A percentile compares a stretch with the other conserved stretches of the same genome.
Evolutionary conservation across 2,888 invertebrate genomes (phyloP).

Genomic region (Rhimphoctona megacephalus): DNA sequence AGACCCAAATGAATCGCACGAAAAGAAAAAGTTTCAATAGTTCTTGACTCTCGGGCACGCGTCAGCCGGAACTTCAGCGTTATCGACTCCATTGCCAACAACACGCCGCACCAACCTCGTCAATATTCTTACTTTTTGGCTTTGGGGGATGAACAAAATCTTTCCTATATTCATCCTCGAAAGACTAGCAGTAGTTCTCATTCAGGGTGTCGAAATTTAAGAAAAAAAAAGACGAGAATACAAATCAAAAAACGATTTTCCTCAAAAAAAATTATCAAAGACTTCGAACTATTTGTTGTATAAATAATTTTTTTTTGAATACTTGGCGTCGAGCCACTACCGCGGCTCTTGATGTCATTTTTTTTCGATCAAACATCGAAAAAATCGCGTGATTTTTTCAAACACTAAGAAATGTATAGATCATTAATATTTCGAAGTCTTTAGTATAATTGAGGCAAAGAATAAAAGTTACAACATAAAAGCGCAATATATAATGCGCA

Average conservation of each 20-base stretch:
- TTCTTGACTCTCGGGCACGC: slow-evolving; percentile 52
- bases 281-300: neutral
- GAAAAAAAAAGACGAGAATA: neutral
- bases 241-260: neutral
- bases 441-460: neutral
- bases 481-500: neutral
- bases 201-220: neutral
- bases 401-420: neutral
- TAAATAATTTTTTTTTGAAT: too few species aligned
- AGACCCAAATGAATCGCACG: neutral
- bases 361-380: neutral
- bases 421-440: too few species aligned
- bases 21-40: slow-evolving; percentile 17
- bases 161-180: neutral
- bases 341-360: too few species aligned
- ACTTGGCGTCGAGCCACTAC: too few species aligned
- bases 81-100: slow-evolving; percentile 45
- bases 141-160: slow-evolving; percentile 19
- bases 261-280: neutral
- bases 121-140: slow-evolving; percentile 43
- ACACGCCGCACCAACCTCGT: slow-evolving; percentile 30
- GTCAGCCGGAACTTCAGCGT: slow-evolving; percentile 53
- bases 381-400: neutral
- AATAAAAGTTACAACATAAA: neutral
- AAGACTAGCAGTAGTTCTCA: neutral